Percentiles rank a stretch among this genome's conserved stretches.
Conservation (phyloP, 2,888 invertebrate genomes). For the Pecten maximus region DNA sequence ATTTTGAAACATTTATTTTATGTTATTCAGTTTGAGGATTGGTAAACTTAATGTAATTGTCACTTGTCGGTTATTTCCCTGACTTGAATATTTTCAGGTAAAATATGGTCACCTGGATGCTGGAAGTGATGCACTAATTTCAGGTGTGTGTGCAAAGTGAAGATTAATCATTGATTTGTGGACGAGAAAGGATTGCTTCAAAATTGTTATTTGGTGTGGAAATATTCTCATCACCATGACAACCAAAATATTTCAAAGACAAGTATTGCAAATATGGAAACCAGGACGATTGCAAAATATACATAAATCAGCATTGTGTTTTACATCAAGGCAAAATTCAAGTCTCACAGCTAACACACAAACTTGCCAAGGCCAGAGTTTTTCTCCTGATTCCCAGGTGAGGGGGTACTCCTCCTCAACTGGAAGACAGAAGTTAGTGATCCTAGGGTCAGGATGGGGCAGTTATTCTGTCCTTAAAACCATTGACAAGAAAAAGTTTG, state of each 20-base stretch:
- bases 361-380: neutral
- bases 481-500: conserved; percentile 79
- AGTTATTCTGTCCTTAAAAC: conserved; percentile 81
- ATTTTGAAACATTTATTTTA: too few relatives aligned
- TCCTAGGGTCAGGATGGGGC: conserved; percentile 83
- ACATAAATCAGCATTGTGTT: neutral
- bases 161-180: too few relatives aligned
- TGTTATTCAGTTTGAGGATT: too few relatives aligned
- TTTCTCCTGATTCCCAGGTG: neutral
- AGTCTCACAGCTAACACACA: neutral
- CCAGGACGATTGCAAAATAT: neutral
- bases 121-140: neutral
- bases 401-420: conserved; percentile 21
- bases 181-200: neutral
- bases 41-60: too few relatives aligned
- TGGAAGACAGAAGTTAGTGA: conserved; percentile 75
- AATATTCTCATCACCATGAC: neutral
- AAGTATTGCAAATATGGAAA: neutral
- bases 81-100: neutral
- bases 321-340: neutral
- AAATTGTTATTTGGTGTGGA: neutral
- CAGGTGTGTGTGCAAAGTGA: neutral
- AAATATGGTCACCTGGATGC: neutral
- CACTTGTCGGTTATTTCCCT: neutral
- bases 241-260: neutral